phyloP scores from a whole-genome alignment of 2,797 vertebrate genomes.

The Eupleurogrammus muticus region DNA sequence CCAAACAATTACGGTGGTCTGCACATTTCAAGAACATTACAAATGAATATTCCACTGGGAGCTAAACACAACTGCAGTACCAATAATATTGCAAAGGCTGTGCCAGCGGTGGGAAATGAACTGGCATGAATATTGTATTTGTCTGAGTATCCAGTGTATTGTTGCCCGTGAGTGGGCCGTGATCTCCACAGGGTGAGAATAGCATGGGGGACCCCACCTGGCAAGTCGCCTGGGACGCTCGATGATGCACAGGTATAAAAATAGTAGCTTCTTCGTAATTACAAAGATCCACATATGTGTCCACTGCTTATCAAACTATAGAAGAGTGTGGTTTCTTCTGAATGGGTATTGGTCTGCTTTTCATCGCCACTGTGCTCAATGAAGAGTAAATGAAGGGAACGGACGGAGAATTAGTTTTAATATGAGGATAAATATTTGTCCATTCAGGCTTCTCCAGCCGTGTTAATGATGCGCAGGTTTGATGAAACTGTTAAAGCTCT shows the following conservation, averaged over 20 bases:
- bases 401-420: neutral
- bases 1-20: conserved; percentile 40
- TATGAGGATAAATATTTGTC: neutral
- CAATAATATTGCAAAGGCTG: conserved; percentile 21
- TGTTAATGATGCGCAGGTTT: conserved; percentile 3
- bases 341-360: conserved; percentile 6
- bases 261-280: conserved; percentile 65
- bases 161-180: conserved; percentile 43
- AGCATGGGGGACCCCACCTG: conserved; percentile 36
- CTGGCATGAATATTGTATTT: conserved; percentile 52
- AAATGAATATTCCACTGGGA: conserved; percentile 42
- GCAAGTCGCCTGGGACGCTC: conserved; percentile 83
- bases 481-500: neutral
- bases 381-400: neutral
- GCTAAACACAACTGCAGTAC: conserved; percentile 19
- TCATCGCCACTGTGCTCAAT: neutral
- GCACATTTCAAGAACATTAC: conserved; percentile 28
- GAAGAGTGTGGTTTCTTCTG: conserved; percentile 29
- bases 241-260: conserved; percentile 77
- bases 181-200: conserved; percentile 33
- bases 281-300: conserved; percentile 57
- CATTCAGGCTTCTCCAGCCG: neutral
- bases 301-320: conserved; percentile 52
- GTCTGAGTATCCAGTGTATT: conserved; percentile 31
- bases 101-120: conserved; percentile 47